phyloP scores from a whole-genome alignment of 2,888 invertebrate genomes.

The Papilio gigon region DNA sequence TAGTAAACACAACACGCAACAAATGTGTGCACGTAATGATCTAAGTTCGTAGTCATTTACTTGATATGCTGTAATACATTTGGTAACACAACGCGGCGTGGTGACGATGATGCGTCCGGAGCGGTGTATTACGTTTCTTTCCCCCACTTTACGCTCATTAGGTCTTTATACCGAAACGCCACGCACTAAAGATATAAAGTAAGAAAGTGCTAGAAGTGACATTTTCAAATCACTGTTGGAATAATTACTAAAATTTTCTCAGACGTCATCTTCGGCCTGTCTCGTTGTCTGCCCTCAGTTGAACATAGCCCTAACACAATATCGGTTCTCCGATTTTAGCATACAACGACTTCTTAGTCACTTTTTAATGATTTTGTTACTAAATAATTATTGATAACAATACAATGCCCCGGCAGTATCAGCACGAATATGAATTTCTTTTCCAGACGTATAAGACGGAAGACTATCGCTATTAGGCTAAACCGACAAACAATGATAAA shows the following conservation, averaged over 20 bases:
- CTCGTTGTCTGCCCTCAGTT: too few species aligned
- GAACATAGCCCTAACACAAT: too few species aligned
- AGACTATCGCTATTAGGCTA: too few species aligned
- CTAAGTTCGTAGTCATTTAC: slow-evolving; percentile 1
- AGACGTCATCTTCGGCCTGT: too few species aligned
- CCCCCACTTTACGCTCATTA: slow-evolving; percentile 41
- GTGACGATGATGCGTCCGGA: slow-evolving; percentile 32
- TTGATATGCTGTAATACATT: slow-evolving; percentile 2
- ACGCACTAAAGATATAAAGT: slow-evolving; percentile 31
- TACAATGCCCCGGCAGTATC: too few species aligned
- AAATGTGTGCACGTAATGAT: neutral
- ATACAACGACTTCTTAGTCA: too few species aligned
- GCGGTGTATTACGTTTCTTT: slow-evolving; percentile 37
- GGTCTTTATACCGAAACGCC: slow-evolving; percentile 40
- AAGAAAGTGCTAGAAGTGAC: slow-evolving; percentile 19
- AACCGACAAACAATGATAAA: too few species aligned
- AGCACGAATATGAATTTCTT: too few species aligned
- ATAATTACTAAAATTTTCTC: neutral
- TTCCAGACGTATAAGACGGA: too few species aligned
- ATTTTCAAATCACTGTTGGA: neutral
- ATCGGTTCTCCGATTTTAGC: too few species aligned
- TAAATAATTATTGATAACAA: too few species aligned
- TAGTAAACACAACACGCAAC: neutral
- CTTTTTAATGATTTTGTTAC: too few species aligned
- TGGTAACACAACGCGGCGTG: neutral